Evolutionary conservation across 2,113 vertebrate genomes (phyloP).

Genomic region (Pampusana beccarii): DNA sequence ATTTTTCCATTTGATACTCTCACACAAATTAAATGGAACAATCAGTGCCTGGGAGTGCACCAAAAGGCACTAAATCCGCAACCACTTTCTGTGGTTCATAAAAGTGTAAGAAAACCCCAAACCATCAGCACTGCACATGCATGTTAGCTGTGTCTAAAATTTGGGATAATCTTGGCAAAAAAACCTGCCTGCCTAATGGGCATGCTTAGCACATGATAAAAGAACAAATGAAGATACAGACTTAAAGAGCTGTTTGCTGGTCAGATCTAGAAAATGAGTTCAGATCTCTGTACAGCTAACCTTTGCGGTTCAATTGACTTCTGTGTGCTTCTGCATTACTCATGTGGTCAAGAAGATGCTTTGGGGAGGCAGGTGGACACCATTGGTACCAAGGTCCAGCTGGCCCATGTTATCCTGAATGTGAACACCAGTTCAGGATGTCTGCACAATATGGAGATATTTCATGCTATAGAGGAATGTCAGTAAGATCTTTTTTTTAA

Average conservation of each 20-base stretch:
- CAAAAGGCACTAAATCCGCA: background rate
- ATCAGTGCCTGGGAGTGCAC: background rate
- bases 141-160: background rate
- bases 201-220: background rate
- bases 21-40: background rate
- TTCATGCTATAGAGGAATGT: background rate
- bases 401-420: background rate
- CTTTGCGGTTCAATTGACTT: background rate
- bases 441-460: background rate
- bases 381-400: rapidly evolving
- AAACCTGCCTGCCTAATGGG: background rate
- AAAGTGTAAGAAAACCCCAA: background rate
- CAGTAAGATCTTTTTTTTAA: conserved; percentile 34
- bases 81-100: background rate
- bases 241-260: background rate
- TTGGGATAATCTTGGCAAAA: no score
- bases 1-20: background rate
- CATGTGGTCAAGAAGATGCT: background rate
- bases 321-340: background rate
- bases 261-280: background rate
- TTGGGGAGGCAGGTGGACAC: background rate
- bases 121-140: background rate
- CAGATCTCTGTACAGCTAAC: background rate
- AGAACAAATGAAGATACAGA: background rate
- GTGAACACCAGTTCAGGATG: background rate